A percentile compares a stretch with the other conserved stretches of the same genome.
These are phyloP conservation scores for Drosophila niveifrons DNA, from an alignment of 2,888 invertebrate genomes.

Conservation along the genomic window DNA sequence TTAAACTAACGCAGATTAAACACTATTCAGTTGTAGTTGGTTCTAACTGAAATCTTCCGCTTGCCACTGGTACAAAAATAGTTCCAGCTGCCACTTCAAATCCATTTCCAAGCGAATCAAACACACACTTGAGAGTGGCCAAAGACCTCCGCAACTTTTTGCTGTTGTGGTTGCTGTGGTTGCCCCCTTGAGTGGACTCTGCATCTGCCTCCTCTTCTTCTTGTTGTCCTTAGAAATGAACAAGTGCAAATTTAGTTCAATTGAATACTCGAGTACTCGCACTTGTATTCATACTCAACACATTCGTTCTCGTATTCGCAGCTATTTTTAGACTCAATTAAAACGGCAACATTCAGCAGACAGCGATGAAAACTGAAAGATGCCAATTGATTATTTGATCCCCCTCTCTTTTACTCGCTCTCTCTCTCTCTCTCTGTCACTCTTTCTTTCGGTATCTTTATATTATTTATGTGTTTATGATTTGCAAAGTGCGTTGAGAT, in stretches of 20 bases:
- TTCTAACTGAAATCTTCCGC: conserved; percentile 13
- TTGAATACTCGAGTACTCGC: conserved; percentile 60
- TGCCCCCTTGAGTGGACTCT: conserved; percentile 2
- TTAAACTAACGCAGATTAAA: not conserved
- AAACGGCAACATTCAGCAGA: conserved; percentile 35
- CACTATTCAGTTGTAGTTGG: not conserved
- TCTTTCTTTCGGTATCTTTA: too few relatives aligned
- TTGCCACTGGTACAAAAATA: conserved; percentile 26
- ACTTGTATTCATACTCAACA: conserved; percentile 4
- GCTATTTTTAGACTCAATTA: conserved; percentile 80
- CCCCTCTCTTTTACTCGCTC: too few relatives aligned
- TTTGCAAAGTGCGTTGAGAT: conserved; percentile 27
- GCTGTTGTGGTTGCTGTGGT: not conserved
- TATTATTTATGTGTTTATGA: conserved; percentile 22
- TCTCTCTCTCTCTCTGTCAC: not conserved
- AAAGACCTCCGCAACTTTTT: conserved; percentile 34
- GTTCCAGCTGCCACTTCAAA: conserved; percentile 24
- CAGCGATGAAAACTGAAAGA: conserved; percentile 30
- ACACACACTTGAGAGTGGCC: conserved; percentile 40
- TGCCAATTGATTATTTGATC: conserved; percentile 63
- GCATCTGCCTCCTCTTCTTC: not conserved
- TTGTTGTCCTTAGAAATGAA: conserved; percentile 29
- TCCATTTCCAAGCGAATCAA: conserved; percentile 9
- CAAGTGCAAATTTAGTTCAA: conserved; percentile 74
- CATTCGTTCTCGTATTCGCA: conserved; percentile 24